phyloP scores from a whole-genome alignment of 1,140 invertebrate species.

The Hypsibius dujardini region DNA sequence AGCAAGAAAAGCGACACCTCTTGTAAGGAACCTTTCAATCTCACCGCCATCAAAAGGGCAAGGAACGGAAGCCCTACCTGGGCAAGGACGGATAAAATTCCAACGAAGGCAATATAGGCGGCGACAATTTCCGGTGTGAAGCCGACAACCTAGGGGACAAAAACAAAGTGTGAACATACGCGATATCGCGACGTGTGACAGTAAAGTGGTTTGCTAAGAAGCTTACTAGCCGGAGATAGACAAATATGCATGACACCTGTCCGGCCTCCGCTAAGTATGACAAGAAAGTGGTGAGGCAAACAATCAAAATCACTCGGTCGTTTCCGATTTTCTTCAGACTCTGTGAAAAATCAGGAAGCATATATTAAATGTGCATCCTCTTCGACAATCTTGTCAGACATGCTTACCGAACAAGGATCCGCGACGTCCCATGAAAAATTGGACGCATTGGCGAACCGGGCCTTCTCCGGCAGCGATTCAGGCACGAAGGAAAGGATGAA shows the following conservation, averaged over 20 bases:
- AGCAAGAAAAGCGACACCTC: conserved; percentile 15
- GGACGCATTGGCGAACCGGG: conserved; percentile 37
- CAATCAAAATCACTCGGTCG: conserved; percentile 83
- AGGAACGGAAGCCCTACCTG: conserved; percentile 42
- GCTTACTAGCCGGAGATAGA: conserved; percentile 78
- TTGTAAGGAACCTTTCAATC: neutral
- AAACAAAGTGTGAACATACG: conserved; percentile 14
- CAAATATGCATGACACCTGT: conserved; percentile 98
- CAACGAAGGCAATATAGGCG: conserved; percentile 89
- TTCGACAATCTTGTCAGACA: neutral
- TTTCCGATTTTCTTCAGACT: conserved; percentile 79
- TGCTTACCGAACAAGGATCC: conserved; percentile 75
- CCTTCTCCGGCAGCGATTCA: conserved; percentile 87
- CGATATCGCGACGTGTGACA: conserved; percentile 23
- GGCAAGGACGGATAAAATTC: conserved; percentile 81
- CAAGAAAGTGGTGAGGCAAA: conserved; percentile 89
- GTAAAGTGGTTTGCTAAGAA: too few species aligned
- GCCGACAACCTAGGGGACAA: conserved; percentile 56
- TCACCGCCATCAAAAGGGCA: conserved; percentile 5
- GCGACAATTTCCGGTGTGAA: conserved; percentile 87
- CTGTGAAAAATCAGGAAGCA: conserved; percentile 32
- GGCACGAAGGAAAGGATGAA: conserved; percentile 95
- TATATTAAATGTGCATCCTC: conserved; percentile 5
- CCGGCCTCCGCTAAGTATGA: conserved; percentile 94
- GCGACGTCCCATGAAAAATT: conserved; percentile 61